Evolutionary conservation across 2,113 vertebrate genomes (phyloP).

Genomic region (Hemiscyllium ocellatum): DNA sequence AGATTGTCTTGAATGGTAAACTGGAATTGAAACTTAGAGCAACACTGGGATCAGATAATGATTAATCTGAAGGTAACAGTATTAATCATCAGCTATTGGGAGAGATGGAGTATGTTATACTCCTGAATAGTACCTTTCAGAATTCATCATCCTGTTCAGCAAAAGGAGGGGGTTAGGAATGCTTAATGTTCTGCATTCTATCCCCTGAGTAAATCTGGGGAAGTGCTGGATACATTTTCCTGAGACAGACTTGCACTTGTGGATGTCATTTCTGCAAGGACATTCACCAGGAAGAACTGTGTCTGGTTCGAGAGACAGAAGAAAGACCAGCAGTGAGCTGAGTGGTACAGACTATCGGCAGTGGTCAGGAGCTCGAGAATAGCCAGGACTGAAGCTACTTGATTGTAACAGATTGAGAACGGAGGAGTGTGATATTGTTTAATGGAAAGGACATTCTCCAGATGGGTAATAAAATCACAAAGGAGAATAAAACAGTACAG

Average conservation of each 20-base stretch:
- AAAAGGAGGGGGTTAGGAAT: background rate
- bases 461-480: background rate
- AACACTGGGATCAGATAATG: background rate
- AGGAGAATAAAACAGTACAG: background rate
- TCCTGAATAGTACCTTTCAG: constrained; percentile 14
- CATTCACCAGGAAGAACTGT: background rate
- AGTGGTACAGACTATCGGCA: background rate
- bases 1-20: background rate
- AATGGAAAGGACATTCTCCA: background rate
- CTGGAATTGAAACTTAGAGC: background rate
- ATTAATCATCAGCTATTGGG: background rate
- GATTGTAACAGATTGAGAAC: background rate
- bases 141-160: constrained; percentile 5
- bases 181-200: background rate
- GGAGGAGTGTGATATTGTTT: background rate
- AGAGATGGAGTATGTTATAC: background rate
- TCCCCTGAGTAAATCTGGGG: background rate
- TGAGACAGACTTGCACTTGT: background rate
- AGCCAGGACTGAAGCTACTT: background rate
- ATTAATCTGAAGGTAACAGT: background rate
- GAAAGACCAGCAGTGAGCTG: background rate
- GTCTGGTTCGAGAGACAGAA: background rate
- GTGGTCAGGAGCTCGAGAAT: background rate
- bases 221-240: constrained; percentile 12
- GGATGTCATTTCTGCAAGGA: background rate